A percentile compares a stretch with the other conserved stretches of the same genome.
phyloP scores from a whole-genome alignment of 2,113 vertebrate genomes.

The Cisticola juncidis region DNA sequence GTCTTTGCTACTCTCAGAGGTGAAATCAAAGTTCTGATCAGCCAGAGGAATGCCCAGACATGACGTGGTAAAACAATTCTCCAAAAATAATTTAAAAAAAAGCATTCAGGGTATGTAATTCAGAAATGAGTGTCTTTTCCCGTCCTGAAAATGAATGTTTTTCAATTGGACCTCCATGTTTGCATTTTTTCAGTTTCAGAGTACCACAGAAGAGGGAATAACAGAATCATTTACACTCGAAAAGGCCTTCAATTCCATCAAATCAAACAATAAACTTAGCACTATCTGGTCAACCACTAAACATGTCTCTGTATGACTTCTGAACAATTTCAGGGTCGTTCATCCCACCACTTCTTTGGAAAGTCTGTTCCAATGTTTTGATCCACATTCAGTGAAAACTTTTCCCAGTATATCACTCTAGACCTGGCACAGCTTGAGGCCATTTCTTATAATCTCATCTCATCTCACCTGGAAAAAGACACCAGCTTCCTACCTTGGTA shows the following conservation, averaged over 20 bases:
- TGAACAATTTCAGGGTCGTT: not conserved
- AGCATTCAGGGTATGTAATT: not conserved
- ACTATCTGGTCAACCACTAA: not conserved
- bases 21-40: not conserved
- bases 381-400: too few species aligned
- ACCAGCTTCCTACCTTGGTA: not conserved
- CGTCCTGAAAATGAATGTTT: not conserved
- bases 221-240: not conserved
- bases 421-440: not conserved
- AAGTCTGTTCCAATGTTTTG: not conserved
- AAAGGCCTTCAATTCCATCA: not conserved
- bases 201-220: not conserved
- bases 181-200: not conserved
- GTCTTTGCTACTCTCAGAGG: not conserved
- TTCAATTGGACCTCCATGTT: not conserved
- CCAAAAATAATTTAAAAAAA: not conserved
- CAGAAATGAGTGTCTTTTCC: not conserved
- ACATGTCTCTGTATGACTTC: too few species aligned
- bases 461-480: not conserved
- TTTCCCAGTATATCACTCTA: not conserved
- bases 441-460: not conserved
- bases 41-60: not conserved
- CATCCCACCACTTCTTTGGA: not conserved
- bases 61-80: not conserved
- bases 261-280: not conserved